These are phyloP conservation scores for Pentamera pediparva DNA, from an alignment of 53 echinoderm and acorn worm species.

Conservation along the genomic window DNA sequence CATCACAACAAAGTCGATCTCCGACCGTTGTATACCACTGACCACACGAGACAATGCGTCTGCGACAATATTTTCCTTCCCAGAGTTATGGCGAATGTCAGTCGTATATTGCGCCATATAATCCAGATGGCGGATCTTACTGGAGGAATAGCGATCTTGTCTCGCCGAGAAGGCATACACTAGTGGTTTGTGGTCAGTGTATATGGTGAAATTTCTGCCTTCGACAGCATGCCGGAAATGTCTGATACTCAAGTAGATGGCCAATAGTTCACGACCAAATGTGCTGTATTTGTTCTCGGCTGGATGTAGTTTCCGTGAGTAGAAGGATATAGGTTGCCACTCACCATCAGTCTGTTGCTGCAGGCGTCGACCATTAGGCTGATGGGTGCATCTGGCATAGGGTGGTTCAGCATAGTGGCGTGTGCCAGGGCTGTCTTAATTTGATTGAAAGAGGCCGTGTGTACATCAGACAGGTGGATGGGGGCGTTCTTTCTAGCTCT, in stretches of 20 bases:
- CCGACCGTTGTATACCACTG: no score
- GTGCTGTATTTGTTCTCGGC: no score
- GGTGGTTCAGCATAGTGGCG: slow-evolving; percentile 23
- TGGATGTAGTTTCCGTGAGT: slow-evolving; percentile 25
- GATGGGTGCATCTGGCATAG: slow-evolving; percentile 5
- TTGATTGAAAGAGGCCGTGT: background rate
- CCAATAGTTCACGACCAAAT: slow-evolving; percentile 44
- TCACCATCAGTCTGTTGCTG: slow-evolving; percentile 33
- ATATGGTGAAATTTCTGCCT: slow-evolving; percentile 42
- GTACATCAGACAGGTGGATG: background rate
- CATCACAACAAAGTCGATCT: no score
- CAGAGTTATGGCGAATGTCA: slow-evolving; percentile 34
- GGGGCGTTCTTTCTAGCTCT: slow-evolving; percentile 10
- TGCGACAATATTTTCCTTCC: slow-evolving; percentile 46
- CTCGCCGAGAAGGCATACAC: slow-evolving; percentile 31
- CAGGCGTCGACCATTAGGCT: slow-evolving; percentile 28
- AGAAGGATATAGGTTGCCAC: slow-evolving; percentile 56
- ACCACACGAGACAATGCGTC: slow-evolving; percentile 43
- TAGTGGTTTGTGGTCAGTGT: slow-evolving; percentile 48
- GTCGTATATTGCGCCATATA: slow-evolving; percentile 50
- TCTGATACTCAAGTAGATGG: slow-evolving; percentile 40
- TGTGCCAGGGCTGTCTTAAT: slow-evolving; percentile 18
- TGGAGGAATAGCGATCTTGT: slow-evolving; percentile 36
- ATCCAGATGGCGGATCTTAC: slow-evolving; percentile 46
- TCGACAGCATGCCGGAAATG: slow-evolving; percentile 45